Conservation (phyloP, 2,888 invertebrate species). For the Euplexia lucipara region DNA sequence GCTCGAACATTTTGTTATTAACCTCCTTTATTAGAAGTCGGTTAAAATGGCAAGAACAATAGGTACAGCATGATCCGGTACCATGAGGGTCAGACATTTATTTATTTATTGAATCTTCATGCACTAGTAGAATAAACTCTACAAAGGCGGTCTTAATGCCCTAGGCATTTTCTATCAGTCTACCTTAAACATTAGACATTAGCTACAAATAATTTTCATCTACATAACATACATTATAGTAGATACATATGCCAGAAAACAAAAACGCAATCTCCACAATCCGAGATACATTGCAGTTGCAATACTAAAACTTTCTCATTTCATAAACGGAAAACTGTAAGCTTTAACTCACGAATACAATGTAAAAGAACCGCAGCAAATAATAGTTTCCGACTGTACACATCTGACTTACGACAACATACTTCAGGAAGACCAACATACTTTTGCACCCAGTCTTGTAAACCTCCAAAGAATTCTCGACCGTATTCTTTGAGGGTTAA, state of each 20-base stretch:
- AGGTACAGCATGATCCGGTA: no score
- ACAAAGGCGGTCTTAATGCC: no score
- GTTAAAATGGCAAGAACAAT: no score
- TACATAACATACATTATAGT: slow-evolving; percentile 15
- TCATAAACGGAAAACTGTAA: slow-evolving; percentile 80
- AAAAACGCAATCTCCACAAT: slow-evolving; percentile 49
- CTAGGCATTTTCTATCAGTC: no score
- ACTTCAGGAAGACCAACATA: slow-evolving; percentile 75
- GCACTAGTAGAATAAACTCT: no score
- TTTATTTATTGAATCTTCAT: no score
- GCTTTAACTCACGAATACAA: slow-evolving; percentile 83
- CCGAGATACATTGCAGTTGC: slow-evolving; percentile 69
- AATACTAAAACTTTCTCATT: slow-evolving; percentile 74
- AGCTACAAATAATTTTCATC: no score
- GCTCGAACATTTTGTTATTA: no score
- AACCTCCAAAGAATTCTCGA: background rate
- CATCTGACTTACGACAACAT: slow-evolving; percentile 86
- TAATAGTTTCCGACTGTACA: slow-evolving; percentile 87
- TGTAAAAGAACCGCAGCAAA: slow-evolving; percentile 87
- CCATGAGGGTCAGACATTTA: no score
- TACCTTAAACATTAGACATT: no score
- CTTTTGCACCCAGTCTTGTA: slow-evolving; percentile 4
- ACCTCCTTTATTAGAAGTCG: no score
- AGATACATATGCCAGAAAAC: slow-evolving; percentile 30
- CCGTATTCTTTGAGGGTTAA: slow-evolving; percentile 1